phyloP scores from a whole-genome alignment of 2,113 vertebrate species.

The Varanus komodoensis region DNA sequence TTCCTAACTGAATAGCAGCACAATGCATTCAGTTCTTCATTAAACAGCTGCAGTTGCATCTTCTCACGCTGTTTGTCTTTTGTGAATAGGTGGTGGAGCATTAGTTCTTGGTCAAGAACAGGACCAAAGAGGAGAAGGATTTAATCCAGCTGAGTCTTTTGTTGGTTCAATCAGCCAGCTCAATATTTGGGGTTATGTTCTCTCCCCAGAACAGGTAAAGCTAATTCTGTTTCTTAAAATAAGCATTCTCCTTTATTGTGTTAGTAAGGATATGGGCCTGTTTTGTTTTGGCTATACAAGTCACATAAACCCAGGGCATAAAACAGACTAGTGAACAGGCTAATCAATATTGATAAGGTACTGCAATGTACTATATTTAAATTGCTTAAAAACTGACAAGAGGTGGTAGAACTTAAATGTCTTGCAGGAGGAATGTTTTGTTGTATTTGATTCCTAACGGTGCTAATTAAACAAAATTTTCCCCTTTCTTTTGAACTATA shows the following conservation, averaged over 20 bases:
- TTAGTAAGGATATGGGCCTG: background rate
- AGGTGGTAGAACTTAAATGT: too few relatives aligned
- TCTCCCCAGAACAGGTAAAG: constrained; percentile 90
- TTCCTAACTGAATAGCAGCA: background rate
- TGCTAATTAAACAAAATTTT: constrained; percentile 47
- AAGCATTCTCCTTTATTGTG: background rate
- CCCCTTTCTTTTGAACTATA: constrained; percentile 67
- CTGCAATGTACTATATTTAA: too few relatives aligned
- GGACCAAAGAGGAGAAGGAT: constrained; percentile 93
- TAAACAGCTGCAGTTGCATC: background rate
- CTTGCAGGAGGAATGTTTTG: background rate
- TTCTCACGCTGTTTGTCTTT: constrained; percentile 37
- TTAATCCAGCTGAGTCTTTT: constrained; percentile 97
- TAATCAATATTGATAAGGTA: background rate
- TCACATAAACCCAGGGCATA: background rate
- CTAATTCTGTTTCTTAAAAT: constrained; percentile 35
- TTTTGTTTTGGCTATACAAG: background rate
- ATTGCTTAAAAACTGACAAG: too few relatives aligned
- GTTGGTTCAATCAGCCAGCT: constrained; percentile 96
- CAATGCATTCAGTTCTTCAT: background rate
- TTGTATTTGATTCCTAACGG: constrained; percentile 18
- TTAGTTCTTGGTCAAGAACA: constrained; percentile 97
- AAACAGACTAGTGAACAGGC: background rate
- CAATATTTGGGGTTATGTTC: constrained; percentile 95
- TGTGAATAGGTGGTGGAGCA: constrained; percentile 87